Evolutionary conservation across 2,113 vertebrate species (phyloP), one percentile per base, ranked within the genome.

Genomic region (Pomatorhinus ruficollis): DNA sequence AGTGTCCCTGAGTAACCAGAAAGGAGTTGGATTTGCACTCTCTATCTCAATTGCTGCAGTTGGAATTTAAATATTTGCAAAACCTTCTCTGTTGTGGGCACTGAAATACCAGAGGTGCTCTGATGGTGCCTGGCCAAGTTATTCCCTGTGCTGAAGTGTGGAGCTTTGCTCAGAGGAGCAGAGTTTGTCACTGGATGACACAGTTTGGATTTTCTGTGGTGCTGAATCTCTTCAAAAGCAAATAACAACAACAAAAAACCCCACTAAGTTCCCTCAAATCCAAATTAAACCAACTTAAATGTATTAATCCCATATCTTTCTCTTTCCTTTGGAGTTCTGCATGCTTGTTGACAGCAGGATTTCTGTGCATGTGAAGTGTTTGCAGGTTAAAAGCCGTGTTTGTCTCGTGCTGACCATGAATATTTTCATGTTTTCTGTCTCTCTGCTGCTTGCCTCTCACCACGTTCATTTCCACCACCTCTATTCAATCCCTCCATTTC

Each of bases 401-500:
- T 85, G 76, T 77, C 37, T 80, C 28, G 3, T 42, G 60, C 76
- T 90, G 59, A 66, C 74, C 60, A 18, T 56, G 42, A 81, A 56
- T 87, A 12, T 87, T 82, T 79, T 93, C 30, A 35, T 97, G 86
- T 96, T 93, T 83, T 95, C 82, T 94, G 59, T 88, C 69, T 94
- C 63, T 94, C 37, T 82, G 81, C 83, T 93, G 76, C 87, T 60
- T 90, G 74, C 53, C 92, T 93, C 93, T 74, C 85, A 71, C 82
- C 90, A 54, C 53, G 53, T 79, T 95, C 87, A 85, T 96, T 96
- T 87, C 52, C 87, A 87, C 68, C 91, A 69, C 20, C 90, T 72
- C 83, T 90, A 5, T 94, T 80, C 60, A 76, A 82, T 95, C 76
- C 94, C 96, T 95, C 91, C 91, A 64, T 88, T 93, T 39, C 91